Evolutionary conservation across 2,888 invertebrate species (phyloP).

Genomic region (Galeruca laticollis): DNA sequence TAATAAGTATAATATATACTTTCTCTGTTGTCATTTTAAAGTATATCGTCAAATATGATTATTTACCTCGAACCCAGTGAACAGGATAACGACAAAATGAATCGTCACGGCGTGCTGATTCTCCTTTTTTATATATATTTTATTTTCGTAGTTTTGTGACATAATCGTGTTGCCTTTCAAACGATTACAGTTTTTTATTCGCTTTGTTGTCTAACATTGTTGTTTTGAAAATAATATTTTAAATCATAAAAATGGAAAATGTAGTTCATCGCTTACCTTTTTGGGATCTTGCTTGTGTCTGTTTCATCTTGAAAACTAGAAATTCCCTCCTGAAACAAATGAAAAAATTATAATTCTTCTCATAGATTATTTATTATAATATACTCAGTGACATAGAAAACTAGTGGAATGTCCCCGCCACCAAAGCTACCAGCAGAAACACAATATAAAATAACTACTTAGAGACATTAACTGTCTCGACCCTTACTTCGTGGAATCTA

Average conservation of each 20-base stretch:
- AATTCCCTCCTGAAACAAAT: constrained; percentile 55
- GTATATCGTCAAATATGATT: constrained; percentile 19
- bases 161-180: neutral
- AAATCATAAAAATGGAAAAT: neutral
- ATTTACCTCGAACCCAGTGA: constrained; percentile 26
- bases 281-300: constrained; percentile 57
- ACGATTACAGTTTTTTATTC: neutral
- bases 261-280: too few relatives aligned
- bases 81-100: constrained; percentile 28
- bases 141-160: neutral
- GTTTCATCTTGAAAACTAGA: constrained; percentile 54
- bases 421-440: too few relatives aligned
- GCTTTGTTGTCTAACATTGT: neutral
- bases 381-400: too few relatives aligned
- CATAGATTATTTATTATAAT: too few relatives aligned
- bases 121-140: neutral
- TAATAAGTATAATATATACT: neutral
- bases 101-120: constrained; percentile 18
- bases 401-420: too few relatives aligned
- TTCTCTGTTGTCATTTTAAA: constrained; percentile 11
- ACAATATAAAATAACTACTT: too few relatives aligned
- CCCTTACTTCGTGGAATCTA: too few relatives aligned
- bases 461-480: too few relatives aligned
- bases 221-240: neutral
- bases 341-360: too few relatives aligned